A percentile compares a stretch with the other conserved stretches of the same genome.
These are phyloP conservation scores for Campoletis sonorensis DNA, from an alignment of 1,140 invertebrate genomes.

Conservation along the genomic window DNA sequence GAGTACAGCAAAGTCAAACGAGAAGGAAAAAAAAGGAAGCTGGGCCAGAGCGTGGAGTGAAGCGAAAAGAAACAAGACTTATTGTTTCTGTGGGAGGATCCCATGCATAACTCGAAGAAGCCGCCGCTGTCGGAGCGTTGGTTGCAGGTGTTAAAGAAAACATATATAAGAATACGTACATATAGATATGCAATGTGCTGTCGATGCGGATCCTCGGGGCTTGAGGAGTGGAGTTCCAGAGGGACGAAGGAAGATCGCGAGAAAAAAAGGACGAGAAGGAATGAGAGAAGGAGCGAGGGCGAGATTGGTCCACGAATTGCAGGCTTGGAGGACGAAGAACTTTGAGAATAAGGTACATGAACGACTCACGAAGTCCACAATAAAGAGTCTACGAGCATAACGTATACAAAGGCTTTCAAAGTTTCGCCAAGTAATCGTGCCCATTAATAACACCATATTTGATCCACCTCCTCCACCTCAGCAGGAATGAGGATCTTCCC, in stretches of 20 bases:
- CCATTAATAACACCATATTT: constrained; percentile 69
- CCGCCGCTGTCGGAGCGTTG: constrained; percentile 59
- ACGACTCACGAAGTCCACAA: constrained; percentile 17
- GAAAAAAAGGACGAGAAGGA: constrained; percentile 9
- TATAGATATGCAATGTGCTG: constrained; percentile 36
- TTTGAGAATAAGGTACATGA: constrained; percentile 10
- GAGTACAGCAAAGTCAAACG: background rate
- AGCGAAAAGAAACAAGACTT: constrained; percentile 42
- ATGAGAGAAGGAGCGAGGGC: background rate
- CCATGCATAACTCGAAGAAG: constrained; percentile 69
- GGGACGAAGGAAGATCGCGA: background rate
- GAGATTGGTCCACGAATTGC: background rate
- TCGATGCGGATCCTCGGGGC: constrained; percentile 44
- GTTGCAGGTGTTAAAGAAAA: constrained; percentile 74
- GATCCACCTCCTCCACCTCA: constrained; percentile 60
- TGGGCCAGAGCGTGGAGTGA: background rate
- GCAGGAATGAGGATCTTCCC: background rate
- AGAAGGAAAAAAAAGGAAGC: constrained; percentile 14
- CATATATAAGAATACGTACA: constrained; percentile 62
- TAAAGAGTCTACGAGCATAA: constrained; percentile 51
- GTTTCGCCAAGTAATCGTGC: constrained; percentile 73
- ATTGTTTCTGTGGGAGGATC: constrained; percentile 76
- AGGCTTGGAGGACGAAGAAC: constrained; percentile 14
- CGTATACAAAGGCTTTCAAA: constrained; percentile 64
- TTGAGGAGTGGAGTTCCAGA: background rate